These are phyloP conservation scores for Ommatoiulus sabulosus DNA, from an alignment of 2,888 invertebrate genomes.

Conservation along the genomic window DNA sequence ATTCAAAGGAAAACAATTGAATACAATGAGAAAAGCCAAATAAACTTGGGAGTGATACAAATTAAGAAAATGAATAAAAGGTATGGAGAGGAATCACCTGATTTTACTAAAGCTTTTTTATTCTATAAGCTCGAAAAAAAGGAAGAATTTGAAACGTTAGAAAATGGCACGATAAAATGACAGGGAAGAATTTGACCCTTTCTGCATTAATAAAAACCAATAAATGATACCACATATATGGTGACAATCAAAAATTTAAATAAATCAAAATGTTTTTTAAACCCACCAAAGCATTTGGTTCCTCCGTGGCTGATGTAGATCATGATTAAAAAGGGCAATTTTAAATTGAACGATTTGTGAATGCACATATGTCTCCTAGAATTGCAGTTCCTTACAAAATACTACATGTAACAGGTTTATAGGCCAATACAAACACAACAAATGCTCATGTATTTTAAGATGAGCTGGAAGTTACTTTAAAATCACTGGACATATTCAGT, in stretches of 20 bases:
- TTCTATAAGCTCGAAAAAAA: background rate
- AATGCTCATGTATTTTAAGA: background rate
- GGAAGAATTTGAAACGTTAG: constrained; percentile 5
- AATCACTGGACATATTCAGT: constrained; percentile 18
- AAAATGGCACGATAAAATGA: background rate
- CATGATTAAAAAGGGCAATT: background rate
- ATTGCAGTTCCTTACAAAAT: background rate
- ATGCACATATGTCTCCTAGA: constrained; percentile 7
- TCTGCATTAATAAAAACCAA: constrained; percentile 16
- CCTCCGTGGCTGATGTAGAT: background rate
- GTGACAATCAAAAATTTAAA: background rate
- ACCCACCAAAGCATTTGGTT: background rate
- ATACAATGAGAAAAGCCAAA: background rate
- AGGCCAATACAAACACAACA: constrained; percentile 32
- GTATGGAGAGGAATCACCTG: constrained; percentile 21
- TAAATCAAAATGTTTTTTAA: background rate
- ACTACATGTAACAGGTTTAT: constrained; percentile 32
- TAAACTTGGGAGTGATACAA: constrained; percentile 15
- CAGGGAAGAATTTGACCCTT: constrained; percentile 15
- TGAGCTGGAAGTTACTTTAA: constrained; percentile 36
- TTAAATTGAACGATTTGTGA: background rate
- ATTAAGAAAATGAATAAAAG: background rate
- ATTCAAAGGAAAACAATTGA: background rate
- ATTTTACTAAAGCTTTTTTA: constrained; percentile 1
- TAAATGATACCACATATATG: background rate